Conservation (phyloP, 2,888 invertebrate species). For the Druceiella hillmani region DNA sequence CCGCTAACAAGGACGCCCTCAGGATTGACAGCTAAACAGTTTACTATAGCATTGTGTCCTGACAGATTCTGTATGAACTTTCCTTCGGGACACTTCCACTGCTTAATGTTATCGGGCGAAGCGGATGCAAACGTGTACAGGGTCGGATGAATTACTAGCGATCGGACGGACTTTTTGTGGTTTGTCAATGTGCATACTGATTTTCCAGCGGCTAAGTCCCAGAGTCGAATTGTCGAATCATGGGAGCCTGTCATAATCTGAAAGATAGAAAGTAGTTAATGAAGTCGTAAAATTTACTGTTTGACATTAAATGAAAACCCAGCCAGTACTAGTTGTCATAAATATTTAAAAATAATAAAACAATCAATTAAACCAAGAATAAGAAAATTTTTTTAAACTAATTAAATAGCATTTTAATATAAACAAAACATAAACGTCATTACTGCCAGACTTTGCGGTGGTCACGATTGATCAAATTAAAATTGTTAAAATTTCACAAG, state of each 20-base stretch:
- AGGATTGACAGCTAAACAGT: conserved; percentile 91
- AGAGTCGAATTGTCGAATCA: conserved; percentile 93
- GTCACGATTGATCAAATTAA: too few relatives aligned
- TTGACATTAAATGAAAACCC: too few relatives aligned
- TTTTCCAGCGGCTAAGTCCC: conserved; percentile 97
- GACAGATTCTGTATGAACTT: conserved; percentile 95
- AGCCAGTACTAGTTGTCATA: too few relatives aligned
- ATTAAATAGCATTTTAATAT: too few relatives aligned
- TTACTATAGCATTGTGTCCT: conserved; percentile 96
- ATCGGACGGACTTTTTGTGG: conserved; percentile 93
- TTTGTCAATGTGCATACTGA: conserved; percentile 93
- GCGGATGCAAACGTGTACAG: conserved; percentile 95
- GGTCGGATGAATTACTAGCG: conserved; percentile 71
- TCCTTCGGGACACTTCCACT: conserved; percentile 98
- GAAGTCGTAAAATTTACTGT: too few relatives aligned
- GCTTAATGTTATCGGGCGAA: conserved; percentile 98
- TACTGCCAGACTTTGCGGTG: too few relatives aligned
- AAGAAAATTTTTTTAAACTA: too few relatives aligned
- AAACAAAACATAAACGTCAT: too few relatives aligned
- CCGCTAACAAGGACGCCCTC: conserved; percentile 97
- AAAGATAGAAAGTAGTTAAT: too few relatives aligned
- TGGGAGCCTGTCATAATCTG: conserved; percentile 89
- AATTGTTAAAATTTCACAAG: too few relatives aligned
- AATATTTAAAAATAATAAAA: too few relatives aligned
- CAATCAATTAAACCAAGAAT: too few relatives aligned